A percentile compares a stretch with the other conserved stretches of the same genome.
phyloP scores from a whole-genome alignment of 2,888 invertebrate genomes.

The Lithophane ornitopus region DNA sequence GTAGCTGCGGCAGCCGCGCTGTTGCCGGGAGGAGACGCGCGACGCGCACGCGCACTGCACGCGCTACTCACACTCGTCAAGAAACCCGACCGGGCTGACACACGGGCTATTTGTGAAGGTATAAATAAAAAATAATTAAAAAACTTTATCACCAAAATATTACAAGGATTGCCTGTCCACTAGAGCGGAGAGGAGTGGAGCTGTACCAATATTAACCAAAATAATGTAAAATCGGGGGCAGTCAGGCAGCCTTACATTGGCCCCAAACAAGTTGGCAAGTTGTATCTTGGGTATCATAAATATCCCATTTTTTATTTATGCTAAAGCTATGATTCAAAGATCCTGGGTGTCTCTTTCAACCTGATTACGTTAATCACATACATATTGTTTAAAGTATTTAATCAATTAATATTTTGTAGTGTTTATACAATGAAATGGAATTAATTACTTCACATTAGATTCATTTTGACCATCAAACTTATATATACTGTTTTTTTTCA shows the following conservation, averaged over 20 bases:
- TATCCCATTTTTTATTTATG: too few relatives aligned
- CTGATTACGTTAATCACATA: not conserved
- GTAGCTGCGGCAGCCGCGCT: constrained; percentile 79
- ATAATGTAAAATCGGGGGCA: too few relatives aligned
- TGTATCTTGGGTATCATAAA: not conserved
- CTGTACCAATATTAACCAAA: too few relatives aligned
- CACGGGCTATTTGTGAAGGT: constrained; percentile 85
- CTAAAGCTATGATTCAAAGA: not conserved
- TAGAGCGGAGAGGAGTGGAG: too few relatives aligned
- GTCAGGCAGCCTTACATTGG: not conserved
- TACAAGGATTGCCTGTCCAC: not conserved
- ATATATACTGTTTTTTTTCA: constrained; percentile 65
- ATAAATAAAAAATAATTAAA: not conserved
- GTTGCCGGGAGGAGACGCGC: constrained; percentile 74
- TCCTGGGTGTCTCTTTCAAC: too few relatives aligned
- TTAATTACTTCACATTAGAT: not conserved
- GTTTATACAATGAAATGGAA: not conserved
- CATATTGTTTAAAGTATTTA: not conserved
- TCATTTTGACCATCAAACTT: not conserved
- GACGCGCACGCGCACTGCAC: constrained; percentile 81
- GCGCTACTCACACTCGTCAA: constrained; percentile 84
- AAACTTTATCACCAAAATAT: not conserved
- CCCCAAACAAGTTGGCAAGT: not conserved
- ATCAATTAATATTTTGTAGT: not conserved
- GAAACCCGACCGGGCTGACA: constrained; percentile 82